Conservation (phyloP, 1,140 invertebrate species). For the Cydia fagiglandana region DNA sequence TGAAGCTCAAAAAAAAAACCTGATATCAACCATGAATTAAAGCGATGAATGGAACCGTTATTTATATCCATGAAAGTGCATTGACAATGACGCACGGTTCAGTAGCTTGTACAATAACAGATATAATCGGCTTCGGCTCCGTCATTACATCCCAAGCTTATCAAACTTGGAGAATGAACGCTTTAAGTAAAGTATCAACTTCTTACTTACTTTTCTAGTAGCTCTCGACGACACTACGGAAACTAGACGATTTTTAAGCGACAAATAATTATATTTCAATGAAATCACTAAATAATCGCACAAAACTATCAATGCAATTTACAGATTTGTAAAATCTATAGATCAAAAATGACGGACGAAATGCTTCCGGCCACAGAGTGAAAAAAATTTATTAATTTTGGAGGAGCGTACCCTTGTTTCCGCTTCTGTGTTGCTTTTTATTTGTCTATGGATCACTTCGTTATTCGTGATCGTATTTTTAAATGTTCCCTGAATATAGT, state of each 20-base stretch:
- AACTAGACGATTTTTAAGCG: neutral
- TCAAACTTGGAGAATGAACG: constrained; percentile 28
- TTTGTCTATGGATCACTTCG: constrained; percentile 15
- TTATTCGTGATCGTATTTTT: too few species aligned
- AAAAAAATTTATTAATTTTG: neutral
- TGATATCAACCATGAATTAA: neutral
- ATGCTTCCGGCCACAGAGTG: constrained; percentile 56
- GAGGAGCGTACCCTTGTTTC: neutral
- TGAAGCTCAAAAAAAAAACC: neutral
- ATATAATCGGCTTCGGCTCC: constrained; percentile 63
- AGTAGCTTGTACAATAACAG: constrained; percentile 49
- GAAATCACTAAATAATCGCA: constrained; percentile 36
- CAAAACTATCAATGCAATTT: constrained; percentile 40
- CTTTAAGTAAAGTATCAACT: neutral
- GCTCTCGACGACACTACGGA: neutral
- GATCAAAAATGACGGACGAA: constrained; percentile 66
- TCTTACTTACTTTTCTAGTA: neutral
- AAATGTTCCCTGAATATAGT: too few species aligned
- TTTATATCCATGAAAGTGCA: constrained; percentile 49
- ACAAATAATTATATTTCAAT: constrained; percentile 49
- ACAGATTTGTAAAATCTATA: constrained; percentile 55
- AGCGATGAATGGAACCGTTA: constrained; percentile 37
- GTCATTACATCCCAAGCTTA: constrained; percentile 50
- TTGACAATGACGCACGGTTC: constrained; percentile 45
- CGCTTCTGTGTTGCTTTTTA: neutral